phyloP scores from a whole-genome alignment of 2,888 invertebrate genomes.

The Synergus laeviventris region DNA sequence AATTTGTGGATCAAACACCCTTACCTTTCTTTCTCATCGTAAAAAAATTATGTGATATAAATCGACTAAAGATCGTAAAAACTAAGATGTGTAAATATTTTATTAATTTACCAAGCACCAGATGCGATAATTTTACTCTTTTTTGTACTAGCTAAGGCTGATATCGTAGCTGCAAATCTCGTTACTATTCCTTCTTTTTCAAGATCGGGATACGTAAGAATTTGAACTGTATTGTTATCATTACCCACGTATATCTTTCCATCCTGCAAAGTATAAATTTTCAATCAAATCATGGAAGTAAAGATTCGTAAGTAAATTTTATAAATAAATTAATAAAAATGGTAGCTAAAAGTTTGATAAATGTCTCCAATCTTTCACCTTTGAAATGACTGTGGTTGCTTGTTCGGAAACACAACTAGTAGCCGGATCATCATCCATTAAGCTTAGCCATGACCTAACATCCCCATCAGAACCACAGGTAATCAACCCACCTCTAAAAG shows the following conservation, averaged over 20 bases:
- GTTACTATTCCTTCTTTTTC: conserved; percentile 91
- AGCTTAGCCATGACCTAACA: conserved; percentile 90
- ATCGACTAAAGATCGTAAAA: too few species aligned
- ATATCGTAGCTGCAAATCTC: conserved; percentile 92
- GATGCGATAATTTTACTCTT: conserved; percentile 73
- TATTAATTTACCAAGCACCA: conserved; percentile 77
- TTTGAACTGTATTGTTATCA: conserved; percentile 90
- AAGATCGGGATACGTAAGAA: conserved; percentile 88
- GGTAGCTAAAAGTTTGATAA: background rate
- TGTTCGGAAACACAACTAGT: conserved; percentile 91
- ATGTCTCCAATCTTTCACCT: conserved; percentile 58
- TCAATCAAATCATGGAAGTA: too few species aligned
- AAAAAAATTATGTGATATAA: too few species aligned
- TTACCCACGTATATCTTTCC: conserved; percentile 86
- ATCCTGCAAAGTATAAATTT: conserved; percentile 71
- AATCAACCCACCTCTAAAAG: conserved; percentile 81
- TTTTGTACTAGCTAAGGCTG: conserved; percentile 85
- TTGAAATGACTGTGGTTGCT: conserved; percentile 83
- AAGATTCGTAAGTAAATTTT: background rate
- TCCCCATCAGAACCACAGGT: conserved; percentile 96
- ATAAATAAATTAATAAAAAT: background rate
- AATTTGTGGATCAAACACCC: too few species aligned
- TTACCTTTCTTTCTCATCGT: too few species aligned
- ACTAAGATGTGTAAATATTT: background rate
- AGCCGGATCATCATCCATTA: conserved; percentile 92